Conservation (phyloP, 2,113 vertebrate species). For the Phaetusa simplex region DNA sequence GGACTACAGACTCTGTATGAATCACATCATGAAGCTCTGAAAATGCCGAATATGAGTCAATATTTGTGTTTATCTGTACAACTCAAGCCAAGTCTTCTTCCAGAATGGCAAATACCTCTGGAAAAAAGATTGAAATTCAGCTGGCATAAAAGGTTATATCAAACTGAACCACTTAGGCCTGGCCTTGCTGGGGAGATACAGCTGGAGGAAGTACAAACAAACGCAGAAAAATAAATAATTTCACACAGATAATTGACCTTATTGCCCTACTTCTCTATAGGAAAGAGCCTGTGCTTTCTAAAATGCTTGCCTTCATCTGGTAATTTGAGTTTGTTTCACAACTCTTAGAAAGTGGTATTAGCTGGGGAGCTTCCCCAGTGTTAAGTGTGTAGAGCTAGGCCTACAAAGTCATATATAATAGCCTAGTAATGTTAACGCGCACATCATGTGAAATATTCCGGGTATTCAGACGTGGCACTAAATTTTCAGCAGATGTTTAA, state of each 20-base stretch:
- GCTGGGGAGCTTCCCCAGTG: background rate
- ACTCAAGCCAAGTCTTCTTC: background rate
- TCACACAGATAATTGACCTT: background rate
- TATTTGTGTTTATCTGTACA: conserved; percentile 50
- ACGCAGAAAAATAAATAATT: background rate
- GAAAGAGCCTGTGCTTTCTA: background rate
- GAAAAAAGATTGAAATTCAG: background rate
- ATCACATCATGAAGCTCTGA: conserved; percentile 10
- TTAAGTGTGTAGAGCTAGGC: background rate
- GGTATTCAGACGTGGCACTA: conserved; percentile 3
- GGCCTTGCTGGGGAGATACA: background rate
- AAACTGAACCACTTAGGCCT: background rate
- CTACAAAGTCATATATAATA: background rate
- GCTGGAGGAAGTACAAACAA: background rate
- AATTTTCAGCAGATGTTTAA: conserved; percentile 43
- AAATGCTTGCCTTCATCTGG: background rate
- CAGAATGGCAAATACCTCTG: background rate
- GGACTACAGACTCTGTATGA: background rate
- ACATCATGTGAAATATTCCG: background rate
- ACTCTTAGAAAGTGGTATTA: background rate
- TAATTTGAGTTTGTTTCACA: background rate
- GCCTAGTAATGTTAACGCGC: background rate
- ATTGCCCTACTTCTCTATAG: background rate
- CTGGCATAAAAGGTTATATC: background rate
- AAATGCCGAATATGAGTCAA: conserved; percentile 53